A percentile compares a stretch with the other conserved stretches of the same genome.
These are phyloP conservation scores for Gymnoscelis rufifasciata DNA, from an alignment of 2,888 invertebrate genomes.

Conservation along the genomic window DNA sequence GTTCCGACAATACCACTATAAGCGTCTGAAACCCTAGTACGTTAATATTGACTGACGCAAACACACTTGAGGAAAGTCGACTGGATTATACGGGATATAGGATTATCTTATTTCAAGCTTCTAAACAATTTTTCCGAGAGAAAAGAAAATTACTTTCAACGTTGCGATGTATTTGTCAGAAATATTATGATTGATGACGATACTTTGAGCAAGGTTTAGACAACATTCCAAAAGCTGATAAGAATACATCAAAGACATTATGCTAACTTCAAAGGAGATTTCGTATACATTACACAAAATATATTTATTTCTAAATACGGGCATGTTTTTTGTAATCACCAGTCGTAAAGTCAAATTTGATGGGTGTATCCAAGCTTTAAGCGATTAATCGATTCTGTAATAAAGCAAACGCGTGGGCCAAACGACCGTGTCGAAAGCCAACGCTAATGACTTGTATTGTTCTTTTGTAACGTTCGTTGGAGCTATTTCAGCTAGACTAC, in stretches of 20 bases:
- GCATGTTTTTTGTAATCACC: constrained; percentile 3
- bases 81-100: constrained; percentile 9
- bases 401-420: constrained; percentile 13
- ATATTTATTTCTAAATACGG: background rate
- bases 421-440: constrained; percentile 5
- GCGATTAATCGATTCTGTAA: constrained; percentile 10
- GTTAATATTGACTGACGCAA: constrained; percentile 19
- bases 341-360: constrained; percentile 17
- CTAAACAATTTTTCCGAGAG: constrained; percentile 1
- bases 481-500: constrained; percentile 20
- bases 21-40: constrained; percentile 18
- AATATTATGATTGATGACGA: constrained; percentile 2
- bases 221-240: background rate
- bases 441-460: constrained; percentile 19
- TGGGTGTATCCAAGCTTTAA: constrained; percentile 10
- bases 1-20: constrained; percentile 12
- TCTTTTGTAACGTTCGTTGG: constrained; percentile 9
- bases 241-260: no score
- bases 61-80: constrained; percentile 6
- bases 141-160: background rate
- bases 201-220: background rate
- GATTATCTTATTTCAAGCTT: constrained; percentile 12
- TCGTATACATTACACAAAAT: no score
- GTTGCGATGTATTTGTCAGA: background rate
- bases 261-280: no score